phyloP scores from a whole-genome alignment of 1,140 invertebrate genomes.

The Matsumurasca onukii region DNA sequence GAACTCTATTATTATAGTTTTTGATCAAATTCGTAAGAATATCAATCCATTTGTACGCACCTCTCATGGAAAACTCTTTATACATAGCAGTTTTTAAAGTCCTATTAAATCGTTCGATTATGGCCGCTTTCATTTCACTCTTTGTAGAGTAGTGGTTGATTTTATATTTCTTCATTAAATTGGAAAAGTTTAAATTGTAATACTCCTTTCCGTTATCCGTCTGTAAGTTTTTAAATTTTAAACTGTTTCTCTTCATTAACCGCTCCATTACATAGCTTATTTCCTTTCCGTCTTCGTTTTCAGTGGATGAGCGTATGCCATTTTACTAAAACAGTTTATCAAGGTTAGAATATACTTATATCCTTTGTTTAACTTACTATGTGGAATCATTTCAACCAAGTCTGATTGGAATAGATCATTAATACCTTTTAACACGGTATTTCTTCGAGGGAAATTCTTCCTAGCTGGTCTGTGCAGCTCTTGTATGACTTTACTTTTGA shows the following conservation, averaged over 20 bases:
- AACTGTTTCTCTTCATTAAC: conserved; percentile 29
- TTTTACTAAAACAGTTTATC: conserved; percentile 53
- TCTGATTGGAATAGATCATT: conserved; percentile 28
- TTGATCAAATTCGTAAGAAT: conserved; percentile 46
- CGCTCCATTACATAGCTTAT: conserved; percentile 37
- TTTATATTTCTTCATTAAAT: conserved; percentile 44
- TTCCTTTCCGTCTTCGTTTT: conserved; percentile 49
- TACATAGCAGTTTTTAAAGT: conserved; percentile 52
- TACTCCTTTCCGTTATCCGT: conserved; percentile 51
- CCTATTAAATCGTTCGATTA: conserved; percentile 52
- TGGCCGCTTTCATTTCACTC: conserved; percentile 49
- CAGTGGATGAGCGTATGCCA: conserved; percentile 49
- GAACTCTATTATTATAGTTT: conserved; percentile 49
- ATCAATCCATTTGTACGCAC: conserved; percentile 42
- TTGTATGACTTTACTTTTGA: not conserved
- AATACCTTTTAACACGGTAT: conserved; percentile 28
- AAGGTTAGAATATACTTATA: conserved; percentile 50
- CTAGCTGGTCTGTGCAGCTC: conserved; percentile 38
- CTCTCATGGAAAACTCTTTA: conserved; percentile 44
- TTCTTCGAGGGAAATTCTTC: conserved; percentile 35
- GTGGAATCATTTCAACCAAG: conserved; percentile 43
- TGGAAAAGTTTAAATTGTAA: conserved; percentile 45
- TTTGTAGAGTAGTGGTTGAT: conserved; percentile 51
- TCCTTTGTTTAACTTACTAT: conserved; percentile 46
- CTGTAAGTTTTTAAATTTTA: conserved; percentile 46